Percentiles rank a stretch among this genome's conserved stretches.
These are phyloP conservation scores for Tipula vernalis DNA, from an alignment of 2,888 invertebrate species.

Conservation along the genomic window DNA sequence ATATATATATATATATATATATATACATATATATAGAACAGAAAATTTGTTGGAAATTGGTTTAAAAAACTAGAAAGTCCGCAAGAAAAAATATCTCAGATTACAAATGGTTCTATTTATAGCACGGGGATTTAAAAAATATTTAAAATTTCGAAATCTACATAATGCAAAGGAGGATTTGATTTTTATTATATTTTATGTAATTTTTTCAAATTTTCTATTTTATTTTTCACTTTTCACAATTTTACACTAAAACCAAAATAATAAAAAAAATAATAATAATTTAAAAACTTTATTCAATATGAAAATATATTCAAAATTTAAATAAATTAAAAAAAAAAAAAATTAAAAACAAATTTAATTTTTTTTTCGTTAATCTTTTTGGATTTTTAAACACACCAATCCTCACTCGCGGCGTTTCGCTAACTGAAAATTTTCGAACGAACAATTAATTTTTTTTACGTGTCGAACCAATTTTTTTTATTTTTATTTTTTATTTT, in stretches of 20 bases:
- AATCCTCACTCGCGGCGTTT: constrained; percentile 21
- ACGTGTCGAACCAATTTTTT: neutral
- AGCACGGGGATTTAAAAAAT: neutral
- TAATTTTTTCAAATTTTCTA: neutral
- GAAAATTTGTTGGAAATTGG: neutral
- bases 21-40: neutral
- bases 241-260: neutral
- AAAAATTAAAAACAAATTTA: neutral
- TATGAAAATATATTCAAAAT: neutral
- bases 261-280: neutral
- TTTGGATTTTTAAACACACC: neutral
- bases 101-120: neutral
- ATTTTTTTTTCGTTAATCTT: neutral
- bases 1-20: neutral
- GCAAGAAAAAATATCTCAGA: neutral
- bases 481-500: neutral
- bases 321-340: neutral
- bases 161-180: neutral
- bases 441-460: neutral
- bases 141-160: neutral
- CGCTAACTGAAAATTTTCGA: constrained; percentile 17
- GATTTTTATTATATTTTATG: neutral
- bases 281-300: neutral
- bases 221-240: neutral
- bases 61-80: neutral